Base-by-base conservation (phyloP, 2,113 vertebrate species). In the Oreamnos americanus region DNA sequence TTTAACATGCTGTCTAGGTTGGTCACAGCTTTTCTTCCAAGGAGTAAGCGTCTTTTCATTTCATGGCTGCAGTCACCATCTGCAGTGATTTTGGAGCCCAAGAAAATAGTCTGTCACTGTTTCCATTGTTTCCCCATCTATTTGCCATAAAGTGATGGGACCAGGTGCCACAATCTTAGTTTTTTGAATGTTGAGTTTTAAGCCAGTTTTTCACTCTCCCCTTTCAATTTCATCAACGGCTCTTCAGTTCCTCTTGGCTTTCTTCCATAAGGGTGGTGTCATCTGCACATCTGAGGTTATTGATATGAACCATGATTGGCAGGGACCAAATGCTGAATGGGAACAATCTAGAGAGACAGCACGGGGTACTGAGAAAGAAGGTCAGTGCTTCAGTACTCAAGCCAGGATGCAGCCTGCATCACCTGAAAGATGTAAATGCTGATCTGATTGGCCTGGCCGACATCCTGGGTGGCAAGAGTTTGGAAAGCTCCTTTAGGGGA, bases 331-430 rank as follows among this genome's bases (percentile, higher is more conserved):
- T 39, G 67, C n/a, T 43, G 47, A 43, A 43, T 25, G 19, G 19
- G 30, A 36, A 13, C 57, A 30, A n/a, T 87, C 5, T 2, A 28
- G 55, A n/a, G 49, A 93, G 23, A 86, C 4, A 45, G 83, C 12
- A 36, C 7, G 26, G 13, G 1, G 49, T 11, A 2, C 58, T 0
- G 0, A 28, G 49, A 90, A 78, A 49, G 58, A 51, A 58, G 21
- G 0, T 23, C 5, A 21, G 23, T 0, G 2, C 36, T 60, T 33
- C n/a, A 39, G 45, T 4, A 11, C 30, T 79, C 94, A 92, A 39
- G 28, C 62, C 30, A 21, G 87, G 64, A 53, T 1, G 6, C 11
- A 62, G 2, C 15, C n/a, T 6, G 30, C 11, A 21, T 55, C 83
- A 55, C 14, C 36, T 13, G 60, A 17, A 47, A 45, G 33, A 39